Base-by-base conservation (phyloP, 92 coral and sea anemone genomes). In the Scolanthus callimorphus region DNA sequence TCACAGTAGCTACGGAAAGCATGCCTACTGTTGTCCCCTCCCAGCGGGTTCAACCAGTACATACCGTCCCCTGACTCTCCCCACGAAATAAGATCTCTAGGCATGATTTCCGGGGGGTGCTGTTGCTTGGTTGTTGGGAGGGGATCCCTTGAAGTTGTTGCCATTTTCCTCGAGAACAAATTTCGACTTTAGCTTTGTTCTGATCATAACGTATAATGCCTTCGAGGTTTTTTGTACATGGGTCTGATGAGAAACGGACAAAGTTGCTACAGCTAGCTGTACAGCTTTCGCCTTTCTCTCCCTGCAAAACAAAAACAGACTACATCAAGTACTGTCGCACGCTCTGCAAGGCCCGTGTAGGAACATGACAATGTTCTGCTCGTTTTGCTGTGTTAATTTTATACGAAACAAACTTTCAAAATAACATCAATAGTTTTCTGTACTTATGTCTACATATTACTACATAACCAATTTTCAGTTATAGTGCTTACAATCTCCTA, bases 11-110 rank as follows among this genome's bases (percentile, higher is more conserved):
- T 95, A 22, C 96, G 87, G 62, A 92, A 89, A 4, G 96, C 79
- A 66, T 92, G 76, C 60, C 69, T 68, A 29, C 43, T 68, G 57
- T 73, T 68, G 19, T 70, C 83, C 6, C 58, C 74, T 17, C 85
- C 96, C 17, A 47, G 41, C 11, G 98, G 98, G 52, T 92, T 92
- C 12, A 92, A 63, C 98, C 98, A 92, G 82, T 92, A 92, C 76
- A 84, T 80, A 0, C 98, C 98, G 64, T 92, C 79, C 2, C 98
- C 15, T 65, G 76, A 49, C 90, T 73, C 55, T 87, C 95, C 15
- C 95, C 95, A 44, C 38, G 80, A 65, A 87, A 78, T 50, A 87
- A 49, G 12, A 82, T 69, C n/a, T 87, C 95, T 20, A 82, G 83
- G 41, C 95, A 87, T 37, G 90, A 79, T 64, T 87, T 82, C 47